These are phyloP conservation scores for Sapayoa aenigma DNA, from an alignment of 2,113 vertebrate genomes.

Conservation along the genomic window DNA sequence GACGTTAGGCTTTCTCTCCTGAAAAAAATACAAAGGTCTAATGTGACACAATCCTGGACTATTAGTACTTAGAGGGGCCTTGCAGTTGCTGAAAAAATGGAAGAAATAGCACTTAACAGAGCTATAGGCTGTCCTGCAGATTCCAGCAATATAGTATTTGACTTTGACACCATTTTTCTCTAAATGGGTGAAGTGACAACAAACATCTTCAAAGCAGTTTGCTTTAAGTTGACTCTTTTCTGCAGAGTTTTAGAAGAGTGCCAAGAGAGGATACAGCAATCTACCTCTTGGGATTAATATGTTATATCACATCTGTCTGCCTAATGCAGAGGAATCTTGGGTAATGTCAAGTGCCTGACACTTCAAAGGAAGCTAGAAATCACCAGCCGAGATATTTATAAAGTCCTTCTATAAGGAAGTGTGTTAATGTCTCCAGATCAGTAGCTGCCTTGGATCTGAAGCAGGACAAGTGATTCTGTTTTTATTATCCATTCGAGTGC, in stretches of 20 bases:
- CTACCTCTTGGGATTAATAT: constrained; percentile 35
- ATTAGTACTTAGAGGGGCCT: background rate
- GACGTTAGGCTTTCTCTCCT: background rate
- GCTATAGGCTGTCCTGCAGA: background rate
- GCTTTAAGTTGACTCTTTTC: background rate
- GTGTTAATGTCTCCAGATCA: constrained; percentile 18
- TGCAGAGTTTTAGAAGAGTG: background rate
- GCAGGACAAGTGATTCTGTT: background rate
- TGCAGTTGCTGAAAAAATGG: background rate
- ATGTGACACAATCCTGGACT: background rate
- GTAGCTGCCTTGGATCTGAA: constrained; percentile 16
- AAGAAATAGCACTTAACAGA: background rate
- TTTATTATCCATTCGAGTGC: background rate
- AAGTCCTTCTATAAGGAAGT: background rate
- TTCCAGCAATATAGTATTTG: background rate
- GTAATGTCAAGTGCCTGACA: constrained; percentile 41
- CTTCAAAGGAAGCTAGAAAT: constrained; percentile 46
- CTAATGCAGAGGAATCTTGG: constrained; percentile 34
- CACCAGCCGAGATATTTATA: constrained; percentile 38
- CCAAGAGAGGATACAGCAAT: background rate
- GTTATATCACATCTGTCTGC: constrained; percentile 34
- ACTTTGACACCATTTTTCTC: background rate
- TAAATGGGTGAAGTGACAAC: background rate
- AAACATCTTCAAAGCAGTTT: background rate
- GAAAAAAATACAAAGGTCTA: background rate